These are phyloP conservation scores for Cololabis saira DNA, from an alignment of 2,113 vertebrate species.

Conservation along the genomic window DNA sequence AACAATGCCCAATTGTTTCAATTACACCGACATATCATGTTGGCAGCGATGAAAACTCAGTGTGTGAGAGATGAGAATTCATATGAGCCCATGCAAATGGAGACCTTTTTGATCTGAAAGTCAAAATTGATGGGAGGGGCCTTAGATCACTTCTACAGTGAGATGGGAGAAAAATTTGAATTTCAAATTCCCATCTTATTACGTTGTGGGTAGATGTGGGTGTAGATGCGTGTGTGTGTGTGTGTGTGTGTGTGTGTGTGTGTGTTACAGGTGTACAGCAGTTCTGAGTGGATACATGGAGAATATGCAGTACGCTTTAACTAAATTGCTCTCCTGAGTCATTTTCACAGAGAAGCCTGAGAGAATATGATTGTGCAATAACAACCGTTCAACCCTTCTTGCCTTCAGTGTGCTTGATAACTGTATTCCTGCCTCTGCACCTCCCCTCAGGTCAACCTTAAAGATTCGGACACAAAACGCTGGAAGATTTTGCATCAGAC, in stretches of 20 bases:
- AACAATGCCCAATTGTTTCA: conserved; percentile 42
- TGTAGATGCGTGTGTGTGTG: conserved; percentile 16
- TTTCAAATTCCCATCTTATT: conserved; percentile 69
- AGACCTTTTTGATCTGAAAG: conserved; percentile 69
- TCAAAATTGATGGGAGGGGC: conserved; percentile 62
- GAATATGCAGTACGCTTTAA: conserved; percentile 38
- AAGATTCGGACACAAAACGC: conserved; percentile 32
- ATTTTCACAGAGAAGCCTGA: conserved; percentile 22
- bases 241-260: conserved; percentile 14
- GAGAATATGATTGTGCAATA: conserved; percentile 38
- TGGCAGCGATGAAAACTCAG: conserved; percentile 37
- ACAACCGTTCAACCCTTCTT: neutral
- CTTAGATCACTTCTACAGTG: conserved; percentile 62
- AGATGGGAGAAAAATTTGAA: conserved; percentile 67
- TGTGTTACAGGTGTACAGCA: conserved; percentile 29
- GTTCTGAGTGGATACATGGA: conserved; percentile 32
- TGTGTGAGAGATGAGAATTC: conserved; percentile 57
- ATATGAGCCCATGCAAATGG: conserved; percentile 64
- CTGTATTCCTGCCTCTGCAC: conserved; percentile 18
- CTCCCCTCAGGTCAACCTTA: conserved; percentile 54
- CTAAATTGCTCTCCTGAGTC: conserved; percentile 52
- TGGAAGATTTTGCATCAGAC: conserved; percentile 52
- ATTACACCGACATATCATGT: conserved; percentile 51
- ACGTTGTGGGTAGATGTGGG: neutral
- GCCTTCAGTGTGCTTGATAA: conserved; percentile 9